Conservation (phyloP, 2,113 vertebrate species). For the Malaclemys terrapin region DNA sequence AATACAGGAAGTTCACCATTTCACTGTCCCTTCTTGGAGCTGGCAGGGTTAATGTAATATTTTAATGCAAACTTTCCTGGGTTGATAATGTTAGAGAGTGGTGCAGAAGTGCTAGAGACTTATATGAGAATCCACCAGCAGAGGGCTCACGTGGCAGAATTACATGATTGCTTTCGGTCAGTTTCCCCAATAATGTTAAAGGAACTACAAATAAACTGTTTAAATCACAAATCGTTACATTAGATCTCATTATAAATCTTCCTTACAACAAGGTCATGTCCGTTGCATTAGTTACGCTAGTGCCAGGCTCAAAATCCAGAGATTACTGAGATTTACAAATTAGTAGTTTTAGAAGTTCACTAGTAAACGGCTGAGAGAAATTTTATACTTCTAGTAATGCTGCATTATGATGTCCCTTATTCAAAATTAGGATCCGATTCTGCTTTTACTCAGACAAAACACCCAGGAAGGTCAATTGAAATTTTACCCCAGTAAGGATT, state of each 20-base stretch:
- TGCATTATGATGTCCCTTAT: not conserved
- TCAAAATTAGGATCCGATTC: not conserved
- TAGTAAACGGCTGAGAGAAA: not conserved
- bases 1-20: not conserved
- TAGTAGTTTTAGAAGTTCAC: not conserved
- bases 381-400: not conserved
- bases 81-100: not conserved
- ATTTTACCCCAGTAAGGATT: not conserved
- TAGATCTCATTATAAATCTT: not conserved
- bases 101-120: not conserved
- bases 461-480: no score
- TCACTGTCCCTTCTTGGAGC: not conserved
- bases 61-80: not conserved
- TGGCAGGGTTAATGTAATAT: conserved; percentile 8
- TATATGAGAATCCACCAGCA: not conserved
- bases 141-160: not conserved
- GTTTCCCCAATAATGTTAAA: not conserved
- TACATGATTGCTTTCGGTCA: not conserved
- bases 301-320: not conserved
- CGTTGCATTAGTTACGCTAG: not conserved
- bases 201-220: not conserved
- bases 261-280: not conserved
- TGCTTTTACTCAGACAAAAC: not conserved
- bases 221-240: not conserved
- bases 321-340: not conserved